These are phyloP conservation scores for Xenops minutus DNA, from an alignment of 2,797 vertebrate genomes.

Conservation along the genomic window DNA sequence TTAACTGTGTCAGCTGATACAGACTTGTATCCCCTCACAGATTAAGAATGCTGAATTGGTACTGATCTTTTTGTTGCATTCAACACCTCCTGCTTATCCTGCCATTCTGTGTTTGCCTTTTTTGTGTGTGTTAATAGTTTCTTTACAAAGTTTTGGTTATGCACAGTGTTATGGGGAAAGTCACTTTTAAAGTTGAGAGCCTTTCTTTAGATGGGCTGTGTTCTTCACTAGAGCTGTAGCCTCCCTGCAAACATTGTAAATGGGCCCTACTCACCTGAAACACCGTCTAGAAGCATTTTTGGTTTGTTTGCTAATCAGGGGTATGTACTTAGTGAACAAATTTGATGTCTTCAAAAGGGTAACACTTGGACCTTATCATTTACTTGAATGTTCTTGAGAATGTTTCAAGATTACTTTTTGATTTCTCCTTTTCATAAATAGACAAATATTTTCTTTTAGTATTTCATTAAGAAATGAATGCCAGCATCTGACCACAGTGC, in stretches of 20 bases:
- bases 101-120: not conserved
- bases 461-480: not conserved
- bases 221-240: not conserved
- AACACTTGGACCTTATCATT: not conserved
- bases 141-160: not conserved
- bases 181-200: not conserved
- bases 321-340: not conserved
- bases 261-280: no score
- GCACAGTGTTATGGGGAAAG: accelerated
- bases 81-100: not conserved
- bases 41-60: not conserved
- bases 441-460: not conserved
- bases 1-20: not conserved
- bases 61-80: not conserved
- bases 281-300: no score
- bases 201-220: not conserved
- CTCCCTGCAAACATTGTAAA: not conserved
- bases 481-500: not conserved
- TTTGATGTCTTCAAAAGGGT: not conserved
- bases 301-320: no score
- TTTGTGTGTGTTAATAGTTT: not conserved
- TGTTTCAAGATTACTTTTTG: not conserved
- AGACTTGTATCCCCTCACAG: not conserved
- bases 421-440: not conserved
- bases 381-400: not conserved